Percentiles rank a stretch among this genome's conserved stretches.
Conservation (phyloP, 2,113 vertebrate genomes). For the Myotis lucifugus region DNA sequence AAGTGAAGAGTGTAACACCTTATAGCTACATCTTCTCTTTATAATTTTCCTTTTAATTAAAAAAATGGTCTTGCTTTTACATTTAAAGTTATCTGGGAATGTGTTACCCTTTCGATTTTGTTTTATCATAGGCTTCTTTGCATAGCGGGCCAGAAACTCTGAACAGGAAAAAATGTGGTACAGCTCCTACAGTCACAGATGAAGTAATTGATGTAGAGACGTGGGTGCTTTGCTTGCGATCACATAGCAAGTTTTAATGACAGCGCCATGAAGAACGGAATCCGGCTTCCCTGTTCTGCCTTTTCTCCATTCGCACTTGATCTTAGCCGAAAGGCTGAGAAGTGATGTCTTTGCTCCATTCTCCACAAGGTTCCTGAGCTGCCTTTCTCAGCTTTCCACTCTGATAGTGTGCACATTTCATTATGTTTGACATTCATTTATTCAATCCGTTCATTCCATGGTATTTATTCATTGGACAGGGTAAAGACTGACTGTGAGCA, state of each 20-base stretch:
- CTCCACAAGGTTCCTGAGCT: neutral
- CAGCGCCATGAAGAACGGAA: neutral
- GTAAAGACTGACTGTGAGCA: neutral
- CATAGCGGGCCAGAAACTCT: neutral
- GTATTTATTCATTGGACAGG: neutral
- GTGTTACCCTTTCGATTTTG: neutral
- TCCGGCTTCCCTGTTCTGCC: neutral
- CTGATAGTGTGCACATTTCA: neutral
- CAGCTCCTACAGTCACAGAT: neutral
- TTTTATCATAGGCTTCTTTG: neutral
- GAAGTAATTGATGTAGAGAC: neutral
- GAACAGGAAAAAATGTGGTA: neutral
- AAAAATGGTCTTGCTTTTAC: neutral
- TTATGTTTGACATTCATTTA: constrained; percentile 9
- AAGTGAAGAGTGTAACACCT: neutral
- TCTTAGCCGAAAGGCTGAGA: no score
- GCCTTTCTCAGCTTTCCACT: neutral
- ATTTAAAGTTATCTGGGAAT: constrained; percentile 2
- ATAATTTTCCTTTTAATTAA: neutral
- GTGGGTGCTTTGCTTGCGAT: neutral
- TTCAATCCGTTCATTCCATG: neutral
- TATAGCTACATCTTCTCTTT: neutral
- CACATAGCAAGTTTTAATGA: neutral
- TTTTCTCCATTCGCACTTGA: neutral
- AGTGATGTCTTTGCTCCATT: neutral